Evolutionary conservation across 2,797 vertebrate species (phyloP).

Genomic region (Margarornis squamiger): DNA sequence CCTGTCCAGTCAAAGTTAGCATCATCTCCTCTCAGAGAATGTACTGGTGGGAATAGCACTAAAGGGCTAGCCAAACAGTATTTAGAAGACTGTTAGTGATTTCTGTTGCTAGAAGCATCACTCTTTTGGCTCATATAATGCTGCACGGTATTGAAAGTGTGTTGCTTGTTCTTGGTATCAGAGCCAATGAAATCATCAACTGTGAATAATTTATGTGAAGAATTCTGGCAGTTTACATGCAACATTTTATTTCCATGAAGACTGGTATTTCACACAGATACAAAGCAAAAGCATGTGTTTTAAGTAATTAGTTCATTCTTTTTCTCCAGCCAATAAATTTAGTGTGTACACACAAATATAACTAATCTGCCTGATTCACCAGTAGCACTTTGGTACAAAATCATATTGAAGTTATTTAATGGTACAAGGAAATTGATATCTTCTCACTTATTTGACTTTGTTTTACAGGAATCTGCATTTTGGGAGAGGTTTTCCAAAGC

Average conservation of each 20-base stretch:
- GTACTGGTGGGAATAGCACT: not conserved
- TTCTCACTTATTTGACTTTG: not conserved
- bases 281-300: not conserved
- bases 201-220: not conserved
- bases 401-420: not conserved
- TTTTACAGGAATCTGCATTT: not conserved
- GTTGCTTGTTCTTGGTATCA: not conserved
- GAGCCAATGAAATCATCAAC: not conserved
- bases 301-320: not conserved
- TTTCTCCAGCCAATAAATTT: not conserved
- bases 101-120: not conserved
- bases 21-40: not conserved
- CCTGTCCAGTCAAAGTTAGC: not conserved
- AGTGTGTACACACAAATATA: not conserved
- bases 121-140: not conserved
- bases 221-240: not conserved
- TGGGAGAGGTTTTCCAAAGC: not conserved
- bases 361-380: not conserved
- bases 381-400: not conserved
- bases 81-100: not conserved
- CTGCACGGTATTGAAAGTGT: not conserved
- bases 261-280: not conserved
- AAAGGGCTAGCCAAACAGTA: not conserved
- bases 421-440: not conserved
- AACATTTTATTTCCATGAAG: not conserved